A percentile compares a stretch with the other conserved stretches of the same genome.
Conservation (phyloP, 2,888 invertebrate species). For the Tipula confusa region DNA sequence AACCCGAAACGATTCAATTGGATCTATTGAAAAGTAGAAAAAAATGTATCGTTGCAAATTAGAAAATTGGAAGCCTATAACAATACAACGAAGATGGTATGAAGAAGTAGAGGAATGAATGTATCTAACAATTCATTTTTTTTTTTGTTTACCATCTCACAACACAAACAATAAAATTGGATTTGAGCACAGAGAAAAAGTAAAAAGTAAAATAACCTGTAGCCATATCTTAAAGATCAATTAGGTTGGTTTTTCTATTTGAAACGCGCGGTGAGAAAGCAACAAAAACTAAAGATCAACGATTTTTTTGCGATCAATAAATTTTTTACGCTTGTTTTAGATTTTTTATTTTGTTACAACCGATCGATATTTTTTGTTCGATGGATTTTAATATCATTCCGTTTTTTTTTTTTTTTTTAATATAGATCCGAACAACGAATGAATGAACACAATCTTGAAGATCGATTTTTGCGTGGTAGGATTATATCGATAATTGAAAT, state of each 20-base stretch:
- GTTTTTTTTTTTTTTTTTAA: no score
- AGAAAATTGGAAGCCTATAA: background rate
- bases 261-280: background rate
- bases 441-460: conserved; percentile 3
- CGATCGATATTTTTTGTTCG: background rate
- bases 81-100: background rate
- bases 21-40: background rate
- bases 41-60: background rate
- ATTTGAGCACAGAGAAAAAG: background rate
- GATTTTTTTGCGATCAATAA: background rate
- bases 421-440: background rate
- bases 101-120: background rate
- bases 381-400: background rate
- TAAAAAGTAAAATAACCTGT: background rate
- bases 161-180: background rate
- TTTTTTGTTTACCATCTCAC: background rate
- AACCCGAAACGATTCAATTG: background rate
- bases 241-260: conserved; percentile 16
- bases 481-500: conserved; percentile 20
- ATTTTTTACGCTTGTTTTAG: conserved; percentile 14
- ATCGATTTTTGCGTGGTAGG: conserved; percentile 25
- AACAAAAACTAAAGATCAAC: background rate
- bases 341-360: background rate
- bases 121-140: background rate
- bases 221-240: conserved; percentile 25